Evolutionary conservation across 2,888 invertebrate genomes (phyloP).

Genomic region (Drosophila formosana): DNA sequence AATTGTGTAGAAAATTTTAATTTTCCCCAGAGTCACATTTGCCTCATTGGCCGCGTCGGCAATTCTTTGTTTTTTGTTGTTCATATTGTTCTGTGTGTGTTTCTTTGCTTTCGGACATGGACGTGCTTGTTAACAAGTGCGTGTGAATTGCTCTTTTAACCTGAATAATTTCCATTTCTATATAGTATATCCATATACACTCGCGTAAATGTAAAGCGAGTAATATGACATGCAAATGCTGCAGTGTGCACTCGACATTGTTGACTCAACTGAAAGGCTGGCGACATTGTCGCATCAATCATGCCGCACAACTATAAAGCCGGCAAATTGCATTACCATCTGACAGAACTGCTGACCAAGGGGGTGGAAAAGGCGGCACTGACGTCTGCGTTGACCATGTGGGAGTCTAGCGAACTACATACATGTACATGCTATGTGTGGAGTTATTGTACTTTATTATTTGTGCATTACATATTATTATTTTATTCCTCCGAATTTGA

Average conservation of each 20-base stretch:
- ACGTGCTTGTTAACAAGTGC: constrained; percentile 54
- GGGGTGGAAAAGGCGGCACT: neutral
- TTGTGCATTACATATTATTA: constrained; percentile 10
- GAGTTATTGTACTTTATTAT: neutral
- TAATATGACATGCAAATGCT: constrained; percentile 10
- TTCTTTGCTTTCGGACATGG: constrained; percentile 2
- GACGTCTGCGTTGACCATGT: constrained; percentile 24
- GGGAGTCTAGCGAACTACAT: constrained; percentile 1
- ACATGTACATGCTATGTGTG: neutral
- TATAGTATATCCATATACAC: constrained; percentile 1
- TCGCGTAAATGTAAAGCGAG: neutral
- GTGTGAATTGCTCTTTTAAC: constrained; percentile 38
- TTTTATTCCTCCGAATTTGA: constrained; percentile 14
- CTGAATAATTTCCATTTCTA: constrained; percentile 7
- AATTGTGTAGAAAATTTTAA: constrained; percentile 74
- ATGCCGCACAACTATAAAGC: constrained; percentile 33
- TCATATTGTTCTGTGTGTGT: constrained; percentile 23
- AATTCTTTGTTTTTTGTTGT: constrained; percentile 24
- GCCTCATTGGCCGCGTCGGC: constrained; percentile 38
- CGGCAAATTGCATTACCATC: constrained; percentile 35
- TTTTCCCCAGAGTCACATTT: constrained; percentile 69
- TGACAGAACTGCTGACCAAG: constrained; percentile 3
- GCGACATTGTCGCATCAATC: constrained; percentile 63
- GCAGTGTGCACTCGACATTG: constrained; percentile 13
- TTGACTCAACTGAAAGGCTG: constrained; percentile 16